Conservation (phyloP, 2,888 invertebrate species). For the Hylaea fasciaria region DNA sequence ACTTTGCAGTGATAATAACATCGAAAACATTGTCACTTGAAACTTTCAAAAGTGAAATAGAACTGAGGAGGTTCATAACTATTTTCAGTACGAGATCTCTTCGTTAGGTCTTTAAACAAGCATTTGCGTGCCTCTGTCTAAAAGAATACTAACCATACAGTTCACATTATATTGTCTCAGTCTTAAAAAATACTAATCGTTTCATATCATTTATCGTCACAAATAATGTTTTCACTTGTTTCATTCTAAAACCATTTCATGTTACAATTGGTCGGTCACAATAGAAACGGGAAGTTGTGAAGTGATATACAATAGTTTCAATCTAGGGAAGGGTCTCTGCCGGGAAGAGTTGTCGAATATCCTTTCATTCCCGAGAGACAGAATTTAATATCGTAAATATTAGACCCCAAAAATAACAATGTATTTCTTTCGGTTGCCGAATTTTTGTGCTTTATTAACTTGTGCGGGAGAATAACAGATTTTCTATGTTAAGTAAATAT, state of each 20-base stretch:
- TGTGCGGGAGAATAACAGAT: constrained; percentile 36
- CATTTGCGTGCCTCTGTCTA: too few relatives aligned
- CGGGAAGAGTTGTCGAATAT: constrained; percentile 44
- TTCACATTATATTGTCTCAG: too few relatives aligned
- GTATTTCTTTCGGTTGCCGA: constrained; percentile 47
- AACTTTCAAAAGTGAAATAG: too few relatives aligned
- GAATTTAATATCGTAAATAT: constrained; percentile 59
- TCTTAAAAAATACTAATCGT: too few relatives aligned
- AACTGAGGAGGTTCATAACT: too few relatives aligned
- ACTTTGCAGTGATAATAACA: constrained; percentile 10
- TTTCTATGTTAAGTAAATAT: constrained; percentile 40
- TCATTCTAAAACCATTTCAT: constrained; percentile 33
- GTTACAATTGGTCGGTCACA: constrained; percentile 37
- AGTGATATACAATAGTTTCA: constrained; percentile 34
- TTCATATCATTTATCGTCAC: too few relatives aligned
- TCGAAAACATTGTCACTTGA: constrained; percentile 1
- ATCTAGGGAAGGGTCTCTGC: constrained; percentile 35
- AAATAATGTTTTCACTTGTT: constrained; percentile 3
- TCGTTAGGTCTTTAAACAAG: too few relatives aligned
- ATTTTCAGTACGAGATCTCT: too few relatives aligned
- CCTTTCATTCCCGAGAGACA: constrained; percentile 47
- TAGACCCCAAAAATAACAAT: constrained; percentile 51
- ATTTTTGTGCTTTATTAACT: constrained; percentile 49
- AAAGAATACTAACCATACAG: too few relatives aligned
- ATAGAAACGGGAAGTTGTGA: constrained; percentile 33